phyloP scores from a whole-genome alignment of 2,113 vertebrate genomes.

The Hiodon alosoides region DNA sequence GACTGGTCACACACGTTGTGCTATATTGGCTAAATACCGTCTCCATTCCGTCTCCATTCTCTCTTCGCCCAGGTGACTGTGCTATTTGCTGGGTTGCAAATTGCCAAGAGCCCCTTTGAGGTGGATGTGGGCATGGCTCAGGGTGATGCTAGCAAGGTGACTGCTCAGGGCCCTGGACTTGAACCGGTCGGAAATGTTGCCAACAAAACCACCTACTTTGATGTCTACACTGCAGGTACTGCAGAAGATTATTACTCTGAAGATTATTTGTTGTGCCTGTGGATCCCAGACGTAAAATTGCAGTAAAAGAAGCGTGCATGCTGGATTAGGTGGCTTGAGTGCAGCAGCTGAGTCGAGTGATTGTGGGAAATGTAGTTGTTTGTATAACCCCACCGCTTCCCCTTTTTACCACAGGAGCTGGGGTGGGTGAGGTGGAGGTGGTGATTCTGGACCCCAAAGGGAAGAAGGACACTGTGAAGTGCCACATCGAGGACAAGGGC shows the following conservation, averaged over 20 bases:
- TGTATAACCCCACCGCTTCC: neutral
- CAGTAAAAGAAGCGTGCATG: no score
- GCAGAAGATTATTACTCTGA: neutral
- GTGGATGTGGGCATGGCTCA: constrained; percentile 82
- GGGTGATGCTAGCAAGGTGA: constrained; percentile 82
- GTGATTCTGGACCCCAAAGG: constrained; percentile 72
- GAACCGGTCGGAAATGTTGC: constrained; percentile 79
- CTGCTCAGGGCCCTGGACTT: constrained; percentile 82
- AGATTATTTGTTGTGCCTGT: no score
- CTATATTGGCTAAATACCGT: neutral
- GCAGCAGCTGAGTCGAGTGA: neutral
- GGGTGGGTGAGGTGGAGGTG: constrained; percentile 76
- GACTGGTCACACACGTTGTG: neutral
- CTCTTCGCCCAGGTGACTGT: constrained; percentile 71
- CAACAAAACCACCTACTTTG: constrained; percentile 84
- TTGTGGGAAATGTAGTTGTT: neutral
- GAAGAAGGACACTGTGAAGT: constrained; percentile 69
- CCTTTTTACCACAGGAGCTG: constrained; percentile 63
- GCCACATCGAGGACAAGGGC: constrained; percentile 76
- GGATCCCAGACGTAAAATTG: no score
- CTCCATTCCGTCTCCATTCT: neutral
- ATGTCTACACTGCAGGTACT: constrained; percentile 83
- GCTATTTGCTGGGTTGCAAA: constrained; percentile 85
- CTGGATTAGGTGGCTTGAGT: no score
- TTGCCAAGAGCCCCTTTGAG: constrained; percentile 88